A percentile compares a stretch with the other conserved stretches of the same genome.
phyloP scores from a whole-genome alignment of 2,113 vertebrate species.

The Odontophorus gujanensis region DNA sequence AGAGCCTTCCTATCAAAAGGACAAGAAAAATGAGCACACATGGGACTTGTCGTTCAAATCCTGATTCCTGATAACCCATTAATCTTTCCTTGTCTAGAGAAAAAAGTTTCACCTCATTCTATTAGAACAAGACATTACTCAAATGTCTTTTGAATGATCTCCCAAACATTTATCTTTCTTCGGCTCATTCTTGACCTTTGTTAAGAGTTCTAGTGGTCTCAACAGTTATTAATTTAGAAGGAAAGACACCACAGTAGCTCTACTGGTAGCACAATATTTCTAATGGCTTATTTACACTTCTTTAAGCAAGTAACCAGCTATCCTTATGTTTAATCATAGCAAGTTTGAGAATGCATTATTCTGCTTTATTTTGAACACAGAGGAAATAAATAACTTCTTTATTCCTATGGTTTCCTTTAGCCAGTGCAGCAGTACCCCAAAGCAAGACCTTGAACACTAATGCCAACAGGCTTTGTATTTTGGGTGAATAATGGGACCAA shows the following conservation, averaged over 20 bases:
- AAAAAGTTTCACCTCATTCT: neutral
- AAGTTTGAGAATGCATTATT: neutral
- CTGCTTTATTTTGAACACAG: neutral
- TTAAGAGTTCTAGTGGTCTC: neutral
- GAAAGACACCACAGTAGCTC: neutral
- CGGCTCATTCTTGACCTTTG: constrained; percentile 3
- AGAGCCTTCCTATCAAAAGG: neutral
- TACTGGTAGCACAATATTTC: neutral
- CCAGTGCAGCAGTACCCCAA: neutral
- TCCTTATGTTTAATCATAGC: neutral
- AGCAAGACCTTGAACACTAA: neutral
- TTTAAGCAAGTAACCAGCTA: neutral
- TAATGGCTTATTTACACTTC: neutral
- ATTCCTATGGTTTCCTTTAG: neutral
- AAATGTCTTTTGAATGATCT: neutral
- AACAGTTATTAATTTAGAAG: neutral
- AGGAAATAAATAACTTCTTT: neutral
- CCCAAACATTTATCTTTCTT: neutral
- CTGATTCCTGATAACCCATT: neutral
- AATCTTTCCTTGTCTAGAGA: neutral
- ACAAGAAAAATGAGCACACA: neutral
- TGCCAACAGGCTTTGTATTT: neutral
- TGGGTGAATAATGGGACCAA: neutral
- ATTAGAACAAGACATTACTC: neutral
- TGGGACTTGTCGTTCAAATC: neutral